phyloP scores from a whole-genome alignment of 2,797 vertebrate species.

The Crypturellus tataupa region DNA sequence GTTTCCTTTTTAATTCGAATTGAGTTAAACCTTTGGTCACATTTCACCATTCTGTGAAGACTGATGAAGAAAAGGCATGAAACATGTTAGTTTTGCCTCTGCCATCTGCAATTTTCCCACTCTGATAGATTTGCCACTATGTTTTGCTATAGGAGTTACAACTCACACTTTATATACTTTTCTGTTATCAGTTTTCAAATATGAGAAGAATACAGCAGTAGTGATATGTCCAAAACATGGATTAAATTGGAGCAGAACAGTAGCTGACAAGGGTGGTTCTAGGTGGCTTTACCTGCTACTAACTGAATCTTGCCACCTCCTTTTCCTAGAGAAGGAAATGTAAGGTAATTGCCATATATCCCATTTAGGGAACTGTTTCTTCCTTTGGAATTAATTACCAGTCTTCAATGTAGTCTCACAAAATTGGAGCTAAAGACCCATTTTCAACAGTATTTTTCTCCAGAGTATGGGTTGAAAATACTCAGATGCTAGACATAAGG shows the following conservation, averaged over 20 bases:
- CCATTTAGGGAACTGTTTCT: neutral
- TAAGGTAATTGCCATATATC: neutral
- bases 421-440: neutral
- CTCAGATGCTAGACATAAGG: neutral
- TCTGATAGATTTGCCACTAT: neutral
- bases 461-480: neutral
- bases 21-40: neutral
- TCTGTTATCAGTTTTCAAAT: neutral
- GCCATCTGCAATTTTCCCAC: neutral
- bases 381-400: constrained; percentile 15
- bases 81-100: neutral
- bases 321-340: neutral
- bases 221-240: neutral
- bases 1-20: neutral
- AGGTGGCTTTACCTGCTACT: neutral
- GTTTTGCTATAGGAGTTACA: neutral
- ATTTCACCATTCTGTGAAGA: neutral
- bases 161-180: neutral
- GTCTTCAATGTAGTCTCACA: neutral
- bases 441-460: neutral
- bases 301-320: neutral
- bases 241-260: neutral
- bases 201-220: neutral
- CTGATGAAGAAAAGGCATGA: neutral
- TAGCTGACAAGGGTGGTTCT: neutral